phyloP scores from a whole-genome alignment of 2,113 vertebrate genomes.

The Fulica atra region DNA sequence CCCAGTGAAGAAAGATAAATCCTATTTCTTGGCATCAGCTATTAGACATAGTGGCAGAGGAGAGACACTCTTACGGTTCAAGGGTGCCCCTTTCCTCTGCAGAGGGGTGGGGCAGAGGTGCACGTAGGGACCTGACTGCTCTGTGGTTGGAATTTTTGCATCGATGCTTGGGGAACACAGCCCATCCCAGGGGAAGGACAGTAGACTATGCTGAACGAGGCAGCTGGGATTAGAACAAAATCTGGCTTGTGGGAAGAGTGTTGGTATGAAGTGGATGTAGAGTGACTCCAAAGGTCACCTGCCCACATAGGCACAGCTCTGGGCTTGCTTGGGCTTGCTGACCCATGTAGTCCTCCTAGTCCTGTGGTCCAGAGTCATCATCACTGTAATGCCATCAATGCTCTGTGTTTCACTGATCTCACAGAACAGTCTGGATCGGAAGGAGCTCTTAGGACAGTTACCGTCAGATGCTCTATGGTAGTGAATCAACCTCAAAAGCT shows the following conservation, averaged over 20 bases:
- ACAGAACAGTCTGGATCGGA: background rate
- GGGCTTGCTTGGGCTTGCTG: background rate
- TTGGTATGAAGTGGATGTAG: background rate
- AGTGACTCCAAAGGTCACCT: background rate
- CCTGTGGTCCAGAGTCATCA: background rate
- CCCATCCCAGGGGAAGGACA: background rate
- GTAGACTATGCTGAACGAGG: background rate
- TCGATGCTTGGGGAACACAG: background rate
- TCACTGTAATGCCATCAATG: background rate
- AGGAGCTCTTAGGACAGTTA: background rate
- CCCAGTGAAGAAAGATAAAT: background rate
- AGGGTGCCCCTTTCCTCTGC: background rate
- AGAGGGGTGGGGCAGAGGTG: background rate
- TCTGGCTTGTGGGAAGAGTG: background rate
- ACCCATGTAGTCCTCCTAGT: background rate
- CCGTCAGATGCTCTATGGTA: background rate
- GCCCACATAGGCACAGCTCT: background rate
- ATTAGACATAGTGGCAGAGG: too few species aligned
- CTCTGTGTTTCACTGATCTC: background rate
- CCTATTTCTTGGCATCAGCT: background rate
- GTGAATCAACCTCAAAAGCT: background rate
- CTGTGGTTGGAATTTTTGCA: background rate
- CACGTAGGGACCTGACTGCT: background rate
- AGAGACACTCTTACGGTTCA: background rate
- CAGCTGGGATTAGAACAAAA: background rate